Evolutionary conservation across 2,888 invertebrate genomes (phyloP).

Genomic region (Lasioglossum morio): DNA sequence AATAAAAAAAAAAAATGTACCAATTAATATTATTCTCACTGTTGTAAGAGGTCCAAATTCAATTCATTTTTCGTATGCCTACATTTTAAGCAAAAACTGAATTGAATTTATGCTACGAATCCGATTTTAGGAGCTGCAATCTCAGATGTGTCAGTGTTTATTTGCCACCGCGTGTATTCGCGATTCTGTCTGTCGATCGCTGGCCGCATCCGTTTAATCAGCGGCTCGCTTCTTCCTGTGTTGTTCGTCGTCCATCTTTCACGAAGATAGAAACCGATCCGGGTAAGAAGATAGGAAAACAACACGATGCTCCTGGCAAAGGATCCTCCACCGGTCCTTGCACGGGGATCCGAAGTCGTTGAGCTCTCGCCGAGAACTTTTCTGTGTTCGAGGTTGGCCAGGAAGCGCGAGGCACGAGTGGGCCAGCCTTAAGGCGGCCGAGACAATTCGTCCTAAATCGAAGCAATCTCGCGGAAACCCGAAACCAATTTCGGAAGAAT

Average conservation of each 20-base stretch:
- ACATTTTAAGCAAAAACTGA: too few relatives aligned
- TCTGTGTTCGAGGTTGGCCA: conserved; percentile 33
- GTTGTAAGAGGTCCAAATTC: too few relatives aligned
- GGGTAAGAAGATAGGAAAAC: conserved; percentile 14
- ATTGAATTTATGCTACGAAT: not conserved
- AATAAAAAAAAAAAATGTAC: too few relatives aligned
- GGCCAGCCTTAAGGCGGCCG: conserved; percentile 47
- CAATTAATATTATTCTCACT: too few relatives aligned
- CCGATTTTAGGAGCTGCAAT: not conserved
- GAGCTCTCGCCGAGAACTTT: conserved; percentile 37
- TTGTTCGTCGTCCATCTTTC: not conserved
- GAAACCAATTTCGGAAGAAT: conserved; percentile 82
- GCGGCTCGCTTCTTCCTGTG: not conserved
- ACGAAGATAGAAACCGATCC: conserved; percentile 11
- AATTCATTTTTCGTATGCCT: too few relatives aligned
- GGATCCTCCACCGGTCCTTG: conserved; percentile 27
- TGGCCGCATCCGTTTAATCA: not conserved
- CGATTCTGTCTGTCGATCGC: conserved; percentile 24
- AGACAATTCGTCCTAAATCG: conserved; percentile 78
- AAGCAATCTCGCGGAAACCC: conserved; percentile 78
- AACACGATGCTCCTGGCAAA: conserved; percentile 20
- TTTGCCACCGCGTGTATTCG: not conserved
- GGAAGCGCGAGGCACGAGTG: conserved; percentile 18
- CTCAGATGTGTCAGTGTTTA: too few relatives aligned
- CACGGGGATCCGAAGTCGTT: conserved; percentile 45